Base-by-base conservation (phyloP, 2,888 invertebrate genomes). In the Tridacna gigas region DNA sequence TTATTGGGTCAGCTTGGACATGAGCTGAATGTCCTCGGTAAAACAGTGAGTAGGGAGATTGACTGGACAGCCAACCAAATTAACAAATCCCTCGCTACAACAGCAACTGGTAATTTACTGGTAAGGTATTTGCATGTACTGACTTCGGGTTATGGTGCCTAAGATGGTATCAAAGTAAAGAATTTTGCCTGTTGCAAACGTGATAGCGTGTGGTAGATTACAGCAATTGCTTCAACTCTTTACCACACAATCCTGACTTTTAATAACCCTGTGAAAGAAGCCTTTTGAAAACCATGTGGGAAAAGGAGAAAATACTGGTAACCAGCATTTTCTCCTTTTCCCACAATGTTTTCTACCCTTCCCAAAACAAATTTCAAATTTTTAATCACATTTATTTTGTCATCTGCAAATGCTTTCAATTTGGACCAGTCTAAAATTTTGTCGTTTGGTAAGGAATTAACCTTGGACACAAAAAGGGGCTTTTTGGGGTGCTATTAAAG, bases 1-100 rank as follows among this genome's bases (percentile, higher is more conserved):
- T 67, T 92, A 11, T 89, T 93, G 60, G 90, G 89, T 45, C 86
- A 88, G 22, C 20, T 93, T 18, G 88, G 88, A 74, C 91, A 90
- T 56, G 93, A 92, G 79, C 71, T 91, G 28, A 89, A 92, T 74
- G 74, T 74, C 18, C 76, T 91, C 11, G 93, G 91, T 18, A 89
- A 88, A 65, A 84, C 88, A 28, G 74, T 92, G 0, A 88, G 89
- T n/a, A 86, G 87, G 15, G 91, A 91, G 65, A 74, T 91, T 0
- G 89, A 92, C 75, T 89, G 85, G 69, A 86, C 89, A 9, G 90
- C 89, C 11, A 81, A 88, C 15, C 84, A 89, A 61, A 88, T 92
- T 47, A 89, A 90, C 78, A 82, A 89, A 65, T 69, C 88, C 80
- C 66, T 91, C 11, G 88, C 89, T 51, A 89, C 88, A 0, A 78